Conservation (phyloP, 1,140 invertebrate genomes). For the Drosophila nigrodunni region DNA sequence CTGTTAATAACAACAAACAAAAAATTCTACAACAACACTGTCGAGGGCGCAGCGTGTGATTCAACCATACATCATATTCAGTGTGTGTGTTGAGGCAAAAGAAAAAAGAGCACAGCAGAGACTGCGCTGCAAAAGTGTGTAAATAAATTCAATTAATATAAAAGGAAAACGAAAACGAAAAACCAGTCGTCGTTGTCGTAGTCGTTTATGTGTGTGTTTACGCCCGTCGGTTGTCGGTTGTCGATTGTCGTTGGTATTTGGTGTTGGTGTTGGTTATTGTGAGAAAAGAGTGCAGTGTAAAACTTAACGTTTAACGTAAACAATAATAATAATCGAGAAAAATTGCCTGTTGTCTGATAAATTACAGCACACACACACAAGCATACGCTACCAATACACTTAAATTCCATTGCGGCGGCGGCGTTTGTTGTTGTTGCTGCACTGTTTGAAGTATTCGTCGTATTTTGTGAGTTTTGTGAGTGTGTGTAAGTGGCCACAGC, state of each 20-base stretch:
- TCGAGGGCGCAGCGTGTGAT: slow-evolving; percentile 40
- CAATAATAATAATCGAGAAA: slow-evolving; percentile 56
- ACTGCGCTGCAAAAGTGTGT: slow-evolving; percentile 39
- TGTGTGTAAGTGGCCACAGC: slow-evolving; percentile 34
- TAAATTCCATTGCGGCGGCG: slow-evolving; percentile 25
- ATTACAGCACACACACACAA: slow-evolving; percentile 40
- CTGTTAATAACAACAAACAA: slow-evolving; percentile 59
- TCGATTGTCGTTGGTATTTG: slow-evolving; percentile 5
- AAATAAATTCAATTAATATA: slow-evolving; percentile 60
- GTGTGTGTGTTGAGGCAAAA: slow-evolving; percentile 29
- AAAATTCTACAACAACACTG: slow-evolving; percentile 15
- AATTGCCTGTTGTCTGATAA: slow-evolving; percentile 58
- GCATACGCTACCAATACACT: slow-evolving; percentile 16
- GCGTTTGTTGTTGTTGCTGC: slow-evolving; percentile 37
- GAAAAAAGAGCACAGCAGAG: slow-evolving; percentile 41
- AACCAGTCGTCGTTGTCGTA: slow-evolving; percentile 39
- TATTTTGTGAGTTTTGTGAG: slow-evolving; percentile 30
- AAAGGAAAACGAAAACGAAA: slow-evolving; percentile 46
- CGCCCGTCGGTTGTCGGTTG: background rate
- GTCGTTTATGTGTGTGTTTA: slow-evolving; percentile 16
- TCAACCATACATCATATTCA: slow-evolving; percentile 8
- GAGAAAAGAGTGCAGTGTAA: slow-evolving; percentile 60
- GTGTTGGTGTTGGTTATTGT: slow-evolving; percentile 19
- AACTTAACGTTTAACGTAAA: slow-evolving; percentile 53
- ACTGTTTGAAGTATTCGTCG: slow-evolving; percentile 9